These are phyloP conservation scores for Lepus townsendii DNA, from an alignment of 2,797 vertebrate species.

Conservation along the genomic window DNA sequence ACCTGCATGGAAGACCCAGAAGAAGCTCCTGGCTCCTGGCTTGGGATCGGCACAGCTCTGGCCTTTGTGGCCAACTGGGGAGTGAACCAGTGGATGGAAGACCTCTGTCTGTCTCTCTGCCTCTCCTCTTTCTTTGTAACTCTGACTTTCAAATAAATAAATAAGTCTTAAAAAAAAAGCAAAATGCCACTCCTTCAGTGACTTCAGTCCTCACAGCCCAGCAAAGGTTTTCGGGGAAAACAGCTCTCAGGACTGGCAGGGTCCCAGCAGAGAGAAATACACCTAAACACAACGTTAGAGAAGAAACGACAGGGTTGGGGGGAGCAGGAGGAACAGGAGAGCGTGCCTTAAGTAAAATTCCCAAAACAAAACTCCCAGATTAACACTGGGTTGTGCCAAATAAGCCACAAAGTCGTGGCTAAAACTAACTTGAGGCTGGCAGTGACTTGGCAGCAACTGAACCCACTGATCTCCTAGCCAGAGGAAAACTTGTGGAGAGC, in stretches of 20 bases:
- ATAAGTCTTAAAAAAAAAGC: too few species aligned
- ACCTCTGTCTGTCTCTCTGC: too few species aligned
- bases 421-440: constrained; percentile 83
- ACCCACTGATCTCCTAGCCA: constrained; percentile 80
- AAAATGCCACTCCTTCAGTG: not conserved
- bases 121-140: too few species aligned
- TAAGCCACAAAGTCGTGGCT: constrained; percentile 80
- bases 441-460: constrained; percentile 83
- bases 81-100: too few species aligned
- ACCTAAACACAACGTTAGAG: constrained; percentile 49
- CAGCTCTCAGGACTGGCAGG: constrained; percentile 61
- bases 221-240: not conserved
- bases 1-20: too few species aligned
- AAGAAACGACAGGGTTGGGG: not conserved
- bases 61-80: too few species aligned
- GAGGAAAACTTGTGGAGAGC: constrained; percentile 68
- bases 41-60: too few species aligned
- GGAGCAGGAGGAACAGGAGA: not conserved
- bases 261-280: constrained; percentile 32
- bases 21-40: too few species aligned
- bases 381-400: constrained; percentile 81
- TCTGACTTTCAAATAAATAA: too few species aligned
- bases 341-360: constrained; percentile 51
- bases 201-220: constrained; percentile 68
- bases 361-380: constrained; percentile 72